Percentiles rank a stretch among this genome's conserved stretches.
phyloP scores from a whole-genome alignment of 1,140 invertebrate species.

The Drosophila arizonae region DNA sequence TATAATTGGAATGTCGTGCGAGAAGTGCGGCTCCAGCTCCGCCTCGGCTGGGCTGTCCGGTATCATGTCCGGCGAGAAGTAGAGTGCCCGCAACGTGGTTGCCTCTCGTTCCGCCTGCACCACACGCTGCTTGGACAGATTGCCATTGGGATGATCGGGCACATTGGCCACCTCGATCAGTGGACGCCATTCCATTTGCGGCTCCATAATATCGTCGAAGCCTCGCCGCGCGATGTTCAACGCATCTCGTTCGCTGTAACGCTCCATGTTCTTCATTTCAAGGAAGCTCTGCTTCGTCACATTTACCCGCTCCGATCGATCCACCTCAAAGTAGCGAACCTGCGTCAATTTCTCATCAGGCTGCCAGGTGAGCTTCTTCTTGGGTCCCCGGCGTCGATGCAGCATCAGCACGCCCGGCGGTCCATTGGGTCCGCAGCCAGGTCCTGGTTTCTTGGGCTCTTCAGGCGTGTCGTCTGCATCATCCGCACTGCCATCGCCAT shows the following conservation, averaged over 20 bases:
- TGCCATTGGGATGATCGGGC: constrained; percentile 86
- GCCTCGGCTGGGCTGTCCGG: constrained; percentile 94
- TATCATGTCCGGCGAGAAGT: constrained; percentile 92
- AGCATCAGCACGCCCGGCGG: constrained; percentile 78
- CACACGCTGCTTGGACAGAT: constrained; percentile 92
- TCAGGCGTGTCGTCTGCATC: constrained; percentile 45
- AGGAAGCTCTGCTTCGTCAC: constrained; percentile 93
- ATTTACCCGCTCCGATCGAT: constrained; percentile 97
- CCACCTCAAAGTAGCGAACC: constrained; percentile 94
- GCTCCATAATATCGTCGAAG: constrained; percentile 91
- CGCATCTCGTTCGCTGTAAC: constrained; percentile 92
- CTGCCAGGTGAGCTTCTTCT: constrained; percentile 93
- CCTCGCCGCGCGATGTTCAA: constrained; percentile 89
- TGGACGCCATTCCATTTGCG: constrained; percentile 88
- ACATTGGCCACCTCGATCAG: constrained; percentile 88
- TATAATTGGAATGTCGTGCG: constrained; percentile 91
- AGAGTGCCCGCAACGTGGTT: constrained; percentile 91
- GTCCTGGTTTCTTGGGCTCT: constrained; percentile 70
- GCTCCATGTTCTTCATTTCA: constrained; percentile 96
- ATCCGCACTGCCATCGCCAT: constrained; percentile 56
- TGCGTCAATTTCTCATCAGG: constrained; percentile 90
- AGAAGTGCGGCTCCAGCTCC: constrained; percentile 90
- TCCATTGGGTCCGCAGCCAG: constrained; percentile 79
- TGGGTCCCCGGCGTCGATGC: constrained; percentile 86
- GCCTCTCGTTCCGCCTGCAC: constrained; percentile 93